Evolutionary conservation across 2,797 vertebrate species (phyloP).

Genomic region (Mormyrops attenuatus): DNA sequence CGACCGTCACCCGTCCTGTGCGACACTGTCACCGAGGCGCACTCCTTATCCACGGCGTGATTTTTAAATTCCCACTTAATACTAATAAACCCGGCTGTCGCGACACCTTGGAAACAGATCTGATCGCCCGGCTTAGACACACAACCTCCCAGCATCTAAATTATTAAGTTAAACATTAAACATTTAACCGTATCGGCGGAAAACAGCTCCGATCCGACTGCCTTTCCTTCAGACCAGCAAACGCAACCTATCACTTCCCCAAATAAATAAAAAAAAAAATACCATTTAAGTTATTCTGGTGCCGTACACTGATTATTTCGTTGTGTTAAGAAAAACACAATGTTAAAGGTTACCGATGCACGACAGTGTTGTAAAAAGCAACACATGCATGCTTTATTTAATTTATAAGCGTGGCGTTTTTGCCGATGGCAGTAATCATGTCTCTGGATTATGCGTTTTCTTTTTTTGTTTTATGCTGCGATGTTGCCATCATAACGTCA

Average conservation of each 20-base stretch:
- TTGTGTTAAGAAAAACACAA: conserved; percentile 37
- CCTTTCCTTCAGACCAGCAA: neutral
- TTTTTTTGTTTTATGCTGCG: neutral
- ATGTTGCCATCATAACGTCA: conserved; percentile 20
- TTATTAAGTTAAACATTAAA: conserved; percentile 11
- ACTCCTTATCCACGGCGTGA: neutral
- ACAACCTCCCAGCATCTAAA: neutral
- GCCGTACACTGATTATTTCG: conserved; percentile 40
- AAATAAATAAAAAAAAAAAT: neutral
- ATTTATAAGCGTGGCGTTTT: neutral
- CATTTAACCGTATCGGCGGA: neutral
- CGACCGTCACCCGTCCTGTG: neutral
- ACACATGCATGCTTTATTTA: neutral
- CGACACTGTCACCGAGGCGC: neutral
- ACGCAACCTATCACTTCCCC: neutral
- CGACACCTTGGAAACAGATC: neutral
- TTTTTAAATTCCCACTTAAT: neutral
- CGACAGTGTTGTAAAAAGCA: neutral
- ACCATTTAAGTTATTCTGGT: conserved; percentile 1
- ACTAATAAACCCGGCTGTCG: neutral
- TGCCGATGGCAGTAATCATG: neutral
- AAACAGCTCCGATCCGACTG: neutral
- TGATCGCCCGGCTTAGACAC: neutral
- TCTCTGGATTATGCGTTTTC: neutral
- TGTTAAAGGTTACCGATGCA: conserved; percentile 5